Evolutionary conservation across 2,113 vertebrate genomes (phyloP).

Genomic region (Calonectris borealis): DNA sequence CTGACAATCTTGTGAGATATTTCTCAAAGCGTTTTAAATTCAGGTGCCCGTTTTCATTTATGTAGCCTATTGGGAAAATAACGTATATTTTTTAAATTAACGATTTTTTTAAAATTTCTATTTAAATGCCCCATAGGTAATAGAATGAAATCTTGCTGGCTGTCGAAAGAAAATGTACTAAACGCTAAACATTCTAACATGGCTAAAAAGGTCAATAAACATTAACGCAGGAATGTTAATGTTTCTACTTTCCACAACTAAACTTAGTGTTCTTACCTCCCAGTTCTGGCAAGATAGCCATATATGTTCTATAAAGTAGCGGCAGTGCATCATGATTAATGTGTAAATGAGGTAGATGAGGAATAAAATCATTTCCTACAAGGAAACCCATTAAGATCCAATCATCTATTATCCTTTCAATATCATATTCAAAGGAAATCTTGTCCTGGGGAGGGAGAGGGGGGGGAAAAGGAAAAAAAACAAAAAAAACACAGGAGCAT

Average conservation of each 20-base stretch:
- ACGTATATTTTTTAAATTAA: neutral
- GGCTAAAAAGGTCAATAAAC: neutral
- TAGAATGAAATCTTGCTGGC: neutral
- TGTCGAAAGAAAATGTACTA: neutral
- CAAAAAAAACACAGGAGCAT: neutral
- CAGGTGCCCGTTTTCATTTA: constrained; percentile 95
- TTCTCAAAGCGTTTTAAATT: constrained; percentile 94
- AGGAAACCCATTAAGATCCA: constrained; percentile 99
- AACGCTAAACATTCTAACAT: neutral
- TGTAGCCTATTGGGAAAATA: constrained; percentile 83
- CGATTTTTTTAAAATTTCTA: neutral
- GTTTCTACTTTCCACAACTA: neutral
- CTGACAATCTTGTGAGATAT: constrained; percentile 90
- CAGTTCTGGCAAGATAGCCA: constrained; percentile 86
- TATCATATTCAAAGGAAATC: constrained; percentile 87
- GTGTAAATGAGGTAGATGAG: constrained; percentile 98
- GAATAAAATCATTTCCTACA: constrained; percentile 99
- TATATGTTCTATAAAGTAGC: constrained; percentile 95
- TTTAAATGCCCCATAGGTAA: neutral
- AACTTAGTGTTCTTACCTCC: constrained; percentile 79
- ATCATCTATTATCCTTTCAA: constrained; percentile 98
- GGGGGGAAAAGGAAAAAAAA: neutral
- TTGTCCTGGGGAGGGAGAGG: constrained; percentile 73
- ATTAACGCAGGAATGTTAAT: neutral
- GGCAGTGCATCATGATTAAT: constrained; percentile 97